Evolutionary conservation across 2,888 invertebrate species (phyloP), one percentile per base, ranked within the genome.

Genomic region (Hypena proboscidalis): DNA sequence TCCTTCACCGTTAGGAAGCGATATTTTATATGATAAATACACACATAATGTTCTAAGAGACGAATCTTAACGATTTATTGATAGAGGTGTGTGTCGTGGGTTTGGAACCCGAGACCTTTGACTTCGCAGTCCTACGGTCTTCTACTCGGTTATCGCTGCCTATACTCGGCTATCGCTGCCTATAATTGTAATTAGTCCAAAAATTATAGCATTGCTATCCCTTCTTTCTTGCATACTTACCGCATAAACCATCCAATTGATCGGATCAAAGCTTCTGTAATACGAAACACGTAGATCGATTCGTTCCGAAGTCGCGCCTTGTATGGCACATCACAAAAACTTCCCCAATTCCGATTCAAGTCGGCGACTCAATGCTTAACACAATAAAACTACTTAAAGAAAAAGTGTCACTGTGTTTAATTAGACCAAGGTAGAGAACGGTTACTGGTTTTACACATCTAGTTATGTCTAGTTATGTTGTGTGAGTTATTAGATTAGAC

Each of bases 261-360:
- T 32, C 40, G 40, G 74, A 75, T 77, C 68, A 69, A 64, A 75
- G 84, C 84, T 84, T 63, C 85, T 77, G 81, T 80, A 76, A 83
- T 80, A 82, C 83, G 78, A 80, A 81, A 79, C 85, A 86, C 85
- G 85, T 80, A 77, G 76, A 76, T 75, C 75, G 67, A 87, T 89
- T 90, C 80, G 85, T 83, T 86, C 79, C 82, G 47, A 80, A 80
- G 73, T 80, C 69, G 70, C 67, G 64, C 63, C 70, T 75, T 76
- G 74, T 75, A 74, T 69, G 74, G 66, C 55, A 66, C 53, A 62
- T 70, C 63, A 80, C 77, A 85, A 82, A 81, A 83, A 83, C 74
- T 73, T 65, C 67, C 63, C 51, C 63, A 57, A 62, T 68, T 63
- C 74, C 64, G 70, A 72, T 76, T 71, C 66, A 67, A 69, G 59